phyloP scores from a whole-genome alignment of 1,140 invertebrate genomes.

The Zaprionus ghesquierei region DNA sequence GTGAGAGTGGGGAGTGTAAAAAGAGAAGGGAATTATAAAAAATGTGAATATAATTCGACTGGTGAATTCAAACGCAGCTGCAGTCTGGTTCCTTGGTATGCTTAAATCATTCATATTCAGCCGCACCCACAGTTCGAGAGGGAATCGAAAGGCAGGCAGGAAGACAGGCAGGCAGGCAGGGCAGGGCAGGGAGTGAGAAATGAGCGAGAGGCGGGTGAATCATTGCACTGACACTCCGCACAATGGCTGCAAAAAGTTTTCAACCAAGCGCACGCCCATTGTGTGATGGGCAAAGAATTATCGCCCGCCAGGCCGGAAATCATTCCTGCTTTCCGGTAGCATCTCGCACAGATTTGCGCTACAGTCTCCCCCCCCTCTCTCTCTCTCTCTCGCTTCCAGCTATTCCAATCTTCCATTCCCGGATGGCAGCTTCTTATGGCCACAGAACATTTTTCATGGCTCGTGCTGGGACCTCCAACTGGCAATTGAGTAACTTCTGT shows the following conservation, averaged over 20 bases:
- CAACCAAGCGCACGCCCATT: constrained; percentile 7
- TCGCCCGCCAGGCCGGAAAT: constrained; percentile 63
- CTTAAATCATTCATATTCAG: constrained; percentile 63
- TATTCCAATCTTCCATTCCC: not conserved
- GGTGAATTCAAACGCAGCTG: constrained; percentile 35
- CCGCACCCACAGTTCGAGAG: constrained; percentile 8
- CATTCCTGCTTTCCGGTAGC: constrained; percentile 64
- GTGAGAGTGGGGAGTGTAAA: not conserved
- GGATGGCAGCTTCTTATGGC: constrained; percentile 35
- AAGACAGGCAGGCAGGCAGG: not conserved
- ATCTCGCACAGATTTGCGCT: constrained; percentile 37
- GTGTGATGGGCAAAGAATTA: constrained; percentile 63
- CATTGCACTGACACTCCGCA: constrained; percentile 47
- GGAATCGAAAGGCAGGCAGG: not conserved
- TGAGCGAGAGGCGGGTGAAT: constrained; percentile 6
- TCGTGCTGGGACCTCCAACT: constrained; percentile 38
- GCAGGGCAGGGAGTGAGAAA: not conserved
- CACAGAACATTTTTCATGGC: constrained; percentile 60
- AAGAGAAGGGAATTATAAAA: constrained; percentile 17
- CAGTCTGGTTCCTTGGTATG: constrained; percentile 21
- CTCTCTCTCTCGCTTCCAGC: not conserved
- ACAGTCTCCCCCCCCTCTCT: not conserved
- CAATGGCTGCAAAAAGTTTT: constrained; percentile 70
- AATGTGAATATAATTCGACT: constrained; percentile 62
- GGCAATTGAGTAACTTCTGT: constrained; percentile 70